Evolutionary conservation across 1,140 invertebrate genomes (phyloP).

Genomic region (Drosophila elegans): DNA sequence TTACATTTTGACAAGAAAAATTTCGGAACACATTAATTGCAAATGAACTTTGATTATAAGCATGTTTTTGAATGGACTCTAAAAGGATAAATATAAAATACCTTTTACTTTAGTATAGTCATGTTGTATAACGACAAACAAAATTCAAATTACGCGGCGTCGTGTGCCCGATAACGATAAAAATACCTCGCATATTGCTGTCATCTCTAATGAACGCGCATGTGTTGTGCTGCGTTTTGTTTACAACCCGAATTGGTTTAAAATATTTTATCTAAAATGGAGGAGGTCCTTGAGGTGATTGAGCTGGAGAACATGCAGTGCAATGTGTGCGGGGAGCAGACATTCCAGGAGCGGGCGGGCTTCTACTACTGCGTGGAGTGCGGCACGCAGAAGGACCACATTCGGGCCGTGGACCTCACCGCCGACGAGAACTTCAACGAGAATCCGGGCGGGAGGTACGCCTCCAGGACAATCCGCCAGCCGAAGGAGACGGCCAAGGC

Average conservation of each 20-base stretch:
- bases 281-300: slow-evolving; percentile 45
- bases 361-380: slow-evolving; percentile 87
- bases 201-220: background rate
- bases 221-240: background rate
- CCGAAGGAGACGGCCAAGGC: slow-evolving; percentile 34
- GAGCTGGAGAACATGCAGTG: slow-evolving; percentile 61
- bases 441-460: slow-evolving; percentile 7
- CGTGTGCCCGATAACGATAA: background rate
- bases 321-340: slow-evolving; percentile 84
- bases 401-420: slow-evolving; percentile 70
- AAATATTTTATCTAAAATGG: slow-evolving; percentile 20
- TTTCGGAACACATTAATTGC: no score
- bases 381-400: slow-evolving; percentile 77
- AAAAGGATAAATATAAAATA: no score
- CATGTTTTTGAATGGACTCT: no score
- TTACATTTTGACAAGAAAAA: no score
- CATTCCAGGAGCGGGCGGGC: slow-evolving; percentile 86
- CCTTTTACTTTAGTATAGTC: no score
- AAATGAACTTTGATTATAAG: no score
- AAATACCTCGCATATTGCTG: background rate
- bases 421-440: slow-evolving; percentile 70
- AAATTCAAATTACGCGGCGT: background rate
- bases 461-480: slow-evolving; percentile 29
- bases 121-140: background rate
- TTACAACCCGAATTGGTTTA: background rate